Evolutionary conservation across 2,888 invertebrate species (phyloP).

Genomic region (Aethes cnicana): DNA sequence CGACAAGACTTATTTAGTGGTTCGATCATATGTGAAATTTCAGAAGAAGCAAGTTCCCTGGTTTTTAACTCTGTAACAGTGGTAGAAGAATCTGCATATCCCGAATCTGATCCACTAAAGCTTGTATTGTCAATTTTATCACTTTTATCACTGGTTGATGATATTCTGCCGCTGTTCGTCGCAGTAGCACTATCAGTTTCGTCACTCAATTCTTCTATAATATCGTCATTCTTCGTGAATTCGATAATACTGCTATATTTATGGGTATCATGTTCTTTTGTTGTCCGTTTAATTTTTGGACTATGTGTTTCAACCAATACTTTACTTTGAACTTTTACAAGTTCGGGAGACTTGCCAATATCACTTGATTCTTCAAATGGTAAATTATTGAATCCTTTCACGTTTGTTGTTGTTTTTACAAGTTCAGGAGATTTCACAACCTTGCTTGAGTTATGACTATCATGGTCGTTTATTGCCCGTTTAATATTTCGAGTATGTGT

Average conservation of each 20-base stretch:
- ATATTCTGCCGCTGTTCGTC: conserved; percentile 18
- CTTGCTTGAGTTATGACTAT: too few relatives aligned
- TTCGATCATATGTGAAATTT: conserved; percentile 23
- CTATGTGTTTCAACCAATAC: conserved; percentile 52
- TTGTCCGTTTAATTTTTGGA: conserved; percentile 40
- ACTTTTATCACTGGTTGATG: conserved; percentile 38
- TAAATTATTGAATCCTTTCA: too few relatives aligned
- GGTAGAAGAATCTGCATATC: conserved; percentile 52
- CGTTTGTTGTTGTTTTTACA: too few relatives aligned
- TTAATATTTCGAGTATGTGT: too few relatives aligned
- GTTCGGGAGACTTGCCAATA: conserved; percentile 25
- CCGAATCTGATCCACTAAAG: conserved; percentile 59
- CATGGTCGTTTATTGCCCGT: too few relatives aligned
- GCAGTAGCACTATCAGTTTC: conserved; percentile 38
- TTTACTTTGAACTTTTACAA: conserved; percentile 42
- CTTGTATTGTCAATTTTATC: conserved; percentile 51
- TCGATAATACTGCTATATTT: conserved; percentile 27
- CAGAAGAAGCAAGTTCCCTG: conserved; percentile 33
- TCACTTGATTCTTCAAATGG: conserved; percentile 15
- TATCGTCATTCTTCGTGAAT: conserved; percentile 33
- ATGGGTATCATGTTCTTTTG: conserved; percentile 9
- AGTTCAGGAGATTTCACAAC: not conserved
- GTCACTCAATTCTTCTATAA: conserved; percentile 42
- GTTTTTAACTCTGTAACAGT: conserved; percentile 47
- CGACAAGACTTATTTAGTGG: conserved; percentile 33